Evolutionary conservation across 1,140 invertebrate genomes (phyloP).

Genomic region (Ruditapes philippinarum): DNA sequence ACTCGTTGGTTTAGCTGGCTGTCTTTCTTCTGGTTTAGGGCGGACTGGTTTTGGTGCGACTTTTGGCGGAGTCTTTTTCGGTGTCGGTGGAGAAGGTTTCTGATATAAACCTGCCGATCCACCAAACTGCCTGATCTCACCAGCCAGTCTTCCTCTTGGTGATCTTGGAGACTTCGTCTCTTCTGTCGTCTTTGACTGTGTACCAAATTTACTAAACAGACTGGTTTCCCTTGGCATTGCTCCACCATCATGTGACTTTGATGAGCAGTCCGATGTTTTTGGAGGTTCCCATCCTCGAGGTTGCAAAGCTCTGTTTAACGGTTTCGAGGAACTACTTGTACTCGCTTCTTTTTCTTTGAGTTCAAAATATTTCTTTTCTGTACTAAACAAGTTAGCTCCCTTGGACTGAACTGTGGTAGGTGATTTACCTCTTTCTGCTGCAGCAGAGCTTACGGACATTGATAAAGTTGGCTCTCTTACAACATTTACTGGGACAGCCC

Average conservation of each 20-base stretch:
- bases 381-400: slow-evolving; percentile 24
- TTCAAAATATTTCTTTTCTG: slow-evolving; percentile 50
- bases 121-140: slow-evolving; percentile 57
- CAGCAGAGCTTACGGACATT: slow-evolving; percentile 30
- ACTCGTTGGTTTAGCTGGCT: background rate
- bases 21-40: slow-evolving; percentile 19
- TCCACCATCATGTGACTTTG: slow-evolving; percentile 20
- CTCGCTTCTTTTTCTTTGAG: slow-evolving; percentile 30
- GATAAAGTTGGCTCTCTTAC: slow-evolving; percentile 45
- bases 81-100: background rate
- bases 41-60: slow-evolving; percentile 45
- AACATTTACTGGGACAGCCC: slow-evolving; percentile 55
- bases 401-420: background rate
- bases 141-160: slow-evolving; percentile 9
- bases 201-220: slow-evolving; percentile 20
- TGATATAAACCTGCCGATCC: slow-evolving; percentile 18
- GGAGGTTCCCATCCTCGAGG: slow-evolving; percentile 40
- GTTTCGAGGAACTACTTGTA: background rate
- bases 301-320: slow-evolving; percentile 68
- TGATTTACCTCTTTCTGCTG: slow-evolving; percentile 23
- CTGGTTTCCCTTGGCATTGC: slow-evolving; percentile 14
- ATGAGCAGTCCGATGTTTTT: background rate
- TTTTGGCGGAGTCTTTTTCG: slow-evolving; percentile 48
- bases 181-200: background rate
- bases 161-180: background rate